These are phyloP conservation scores for Emydoidea blandingii DNA, from an alignment of 2,797 vertebrate genomes.

Conservation along the genomic window DNA sequence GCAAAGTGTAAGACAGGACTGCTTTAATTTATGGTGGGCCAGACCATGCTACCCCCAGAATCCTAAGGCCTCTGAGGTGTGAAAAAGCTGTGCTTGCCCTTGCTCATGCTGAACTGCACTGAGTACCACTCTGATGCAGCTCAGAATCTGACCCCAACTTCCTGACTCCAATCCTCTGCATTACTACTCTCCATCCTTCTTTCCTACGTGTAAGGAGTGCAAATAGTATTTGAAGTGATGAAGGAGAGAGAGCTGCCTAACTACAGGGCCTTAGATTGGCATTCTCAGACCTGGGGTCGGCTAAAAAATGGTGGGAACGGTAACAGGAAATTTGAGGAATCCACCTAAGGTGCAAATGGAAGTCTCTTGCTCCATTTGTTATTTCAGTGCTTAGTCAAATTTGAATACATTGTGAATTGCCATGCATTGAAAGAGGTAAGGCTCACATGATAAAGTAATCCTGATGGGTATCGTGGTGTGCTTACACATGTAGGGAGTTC, in stretches of 20 bases:
- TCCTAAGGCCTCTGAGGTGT: not conserved
- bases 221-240: not conserved
- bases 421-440: not conserved
- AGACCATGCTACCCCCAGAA: not conserved
- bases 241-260: not conserved
- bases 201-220: fast-evolving
- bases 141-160: not conserved
- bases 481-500: not conserved
- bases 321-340: not conserved
- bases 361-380: not conserved
- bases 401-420: not conserved
- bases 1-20: not conserved
- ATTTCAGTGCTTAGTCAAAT: not conserved
- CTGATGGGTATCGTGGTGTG: not conserved
- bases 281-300: not conserved
- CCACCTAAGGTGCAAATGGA: not conserved
- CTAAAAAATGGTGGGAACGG: not conserved
- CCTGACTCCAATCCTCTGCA: not conserved
- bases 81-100: fast-evolving
- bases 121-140: fast-evolving
- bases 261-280: fast-evolving
- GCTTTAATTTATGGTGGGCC: not conserved
- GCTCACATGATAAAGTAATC: not conserved
- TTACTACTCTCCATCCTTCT: not conserved
- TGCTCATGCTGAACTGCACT: not conserved